Base-by-base conservation (phyloP, 2,797 vertebrate species). In the Remorina albescens region DNA sequence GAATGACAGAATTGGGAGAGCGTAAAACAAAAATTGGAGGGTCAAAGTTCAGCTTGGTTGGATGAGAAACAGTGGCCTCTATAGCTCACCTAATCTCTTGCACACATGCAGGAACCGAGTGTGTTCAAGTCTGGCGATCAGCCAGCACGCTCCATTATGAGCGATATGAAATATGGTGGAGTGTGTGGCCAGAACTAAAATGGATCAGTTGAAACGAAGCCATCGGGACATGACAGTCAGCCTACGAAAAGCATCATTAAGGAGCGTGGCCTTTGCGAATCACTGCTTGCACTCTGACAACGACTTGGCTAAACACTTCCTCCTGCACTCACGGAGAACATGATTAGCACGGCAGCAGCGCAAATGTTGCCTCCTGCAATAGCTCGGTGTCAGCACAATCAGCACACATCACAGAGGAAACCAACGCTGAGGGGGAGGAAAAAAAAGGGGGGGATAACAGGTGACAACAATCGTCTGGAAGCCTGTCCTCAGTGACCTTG, bases 401-500 rank as follows among this genome's bases (percentile, higher is more conserved):
- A 58, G 79, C 67, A 49, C 67, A 49, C 44, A 61, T 82, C 64
- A 56, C 51, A 55, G 51, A 65, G 12, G 42, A 67, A 79, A 53
- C 19, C 8, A 4, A 57, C 2, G 61, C n/a, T n/a, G n/a, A n/a
- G n/a, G n/a, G n/a, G n/a, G 5, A n/a, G 19, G 41, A 54, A 50
- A 12, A 68, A 49, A 67, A 78, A 34, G n/a, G n/a, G n/a, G n/a
- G 9, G 32, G 63, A 26, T 67, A 80, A 86, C 73, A 73, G 53
- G 78, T 81, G 77, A 84, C 78, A 62, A 76, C 67, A 71, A 74
- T 59, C 76, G 58, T 78, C 67, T 26, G 39, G 51, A 65, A 84
- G 70, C 49, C 32, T 77, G 66, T 79, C 53, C 56, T 67, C 62
- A 0, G 46, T 19, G 44, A 87, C 83, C 81, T 87, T 90, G 81